Base-by-base conservation (phyloP, 2,888 invertebrate species). In the Macaria notata region DNA sequence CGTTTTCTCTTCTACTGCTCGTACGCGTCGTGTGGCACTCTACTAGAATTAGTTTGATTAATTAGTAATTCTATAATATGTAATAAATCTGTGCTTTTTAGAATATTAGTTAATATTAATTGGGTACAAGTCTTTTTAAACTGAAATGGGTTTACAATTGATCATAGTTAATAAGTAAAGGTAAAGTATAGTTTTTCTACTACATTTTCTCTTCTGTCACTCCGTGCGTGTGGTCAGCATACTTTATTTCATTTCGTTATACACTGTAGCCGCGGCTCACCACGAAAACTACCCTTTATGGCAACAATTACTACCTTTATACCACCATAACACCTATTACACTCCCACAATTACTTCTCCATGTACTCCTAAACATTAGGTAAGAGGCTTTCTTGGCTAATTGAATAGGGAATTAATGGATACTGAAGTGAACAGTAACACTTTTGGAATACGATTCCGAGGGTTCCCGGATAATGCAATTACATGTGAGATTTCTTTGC, bases 261-360 rank as follows among this genome's bases (percentile, higher is more conserved):
- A 77, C 80, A 80, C 79, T 77, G 76, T 81, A 83, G 81, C 75
- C 73, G 69, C 70, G 63, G 67, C 65, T 76, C 66, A 63, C 65
- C 77, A 76, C 78, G 73, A 52, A 72, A 84, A 82, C 75, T 76
- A 75, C 76, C 79, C 73, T 83, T 83, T 81, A 83, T 79, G 65
- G 76, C 75, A 69, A 74, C 82, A 83, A 84, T 86, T 85, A 84
- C 79, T 69, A 67, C 70, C 72, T 78, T 78, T 83, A 84, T 83
- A 83, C 78, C 68, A 66, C 69, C 73, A 78, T 79, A 78, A 81
- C 72, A 73, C 74, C 19, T 67, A 4, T 36, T 36, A 36, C 3
- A 19, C 19, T 19, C 19, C 70, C 69, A 72, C 76, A 83, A 81
- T 82, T 81, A 79, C 70, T 72, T 74, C 73, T 69, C 63, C 75